Evolutionary conservation across 2,113 vertebrate species (phyloP).

Genomic region (Cranoglanis bouderius): DNA sequence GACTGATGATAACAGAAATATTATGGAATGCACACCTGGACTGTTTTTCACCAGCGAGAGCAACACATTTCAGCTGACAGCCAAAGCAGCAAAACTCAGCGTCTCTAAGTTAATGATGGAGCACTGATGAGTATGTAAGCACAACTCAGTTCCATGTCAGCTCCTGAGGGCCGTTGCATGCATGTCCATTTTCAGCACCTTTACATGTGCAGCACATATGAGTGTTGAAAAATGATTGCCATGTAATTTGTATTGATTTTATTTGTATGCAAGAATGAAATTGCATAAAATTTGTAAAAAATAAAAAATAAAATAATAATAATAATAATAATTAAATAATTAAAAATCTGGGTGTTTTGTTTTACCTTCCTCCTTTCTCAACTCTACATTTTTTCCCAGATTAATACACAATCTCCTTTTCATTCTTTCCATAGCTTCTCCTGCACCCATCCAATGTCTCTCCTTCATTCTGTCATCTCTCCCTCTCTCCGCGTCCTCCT

Average conservation of each 20-base stretch:
- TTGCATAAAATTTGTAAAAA: not conserved
- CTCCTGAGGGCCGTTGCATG: constrained; percentile 2
- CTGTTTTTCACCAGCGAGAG: constrained; percentile 42
- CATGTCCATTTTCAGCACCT: not conserved
- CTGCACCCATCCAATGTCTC: constrained; percentile 47
- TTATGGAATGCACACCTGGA: constrained; percentile 53
- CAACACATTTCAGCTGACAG: constrained; percentile 58
- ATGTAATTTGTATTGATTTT: not conserved
- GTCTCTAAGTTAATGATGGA: constrained; percentile 62
- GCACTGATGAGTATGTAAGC: constrained; percentile 52
- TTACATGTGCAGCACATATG: not conserved
- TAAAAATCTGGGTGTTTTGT: not conserved
- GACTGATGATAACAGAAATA: constrained; percentile 67
- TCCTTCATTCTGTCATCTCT: constrained; percentile 53
- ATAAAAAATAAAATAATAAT: no score
- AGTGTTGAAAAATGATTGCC: not conserved
- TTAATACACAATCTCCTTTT: constrained; percentile 44
- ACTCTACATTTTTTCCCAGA: not conserved
- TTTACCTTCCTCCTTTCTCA: constrained; percentile 26
- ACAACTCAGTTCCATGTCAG: constrained; percentile 60
- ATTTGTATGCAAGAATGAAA: not conserved
- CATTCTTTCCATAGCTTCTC: constrained; percentile 52
- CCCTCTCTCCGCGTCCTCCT: constrained; percentile 49
- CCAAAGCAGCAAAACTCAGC: constrained; percentile 54
- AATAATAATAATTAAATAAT: no score